Conservation (phyloP, 1,140 invertebrate species). For the Nephila pilipes region DNA sequence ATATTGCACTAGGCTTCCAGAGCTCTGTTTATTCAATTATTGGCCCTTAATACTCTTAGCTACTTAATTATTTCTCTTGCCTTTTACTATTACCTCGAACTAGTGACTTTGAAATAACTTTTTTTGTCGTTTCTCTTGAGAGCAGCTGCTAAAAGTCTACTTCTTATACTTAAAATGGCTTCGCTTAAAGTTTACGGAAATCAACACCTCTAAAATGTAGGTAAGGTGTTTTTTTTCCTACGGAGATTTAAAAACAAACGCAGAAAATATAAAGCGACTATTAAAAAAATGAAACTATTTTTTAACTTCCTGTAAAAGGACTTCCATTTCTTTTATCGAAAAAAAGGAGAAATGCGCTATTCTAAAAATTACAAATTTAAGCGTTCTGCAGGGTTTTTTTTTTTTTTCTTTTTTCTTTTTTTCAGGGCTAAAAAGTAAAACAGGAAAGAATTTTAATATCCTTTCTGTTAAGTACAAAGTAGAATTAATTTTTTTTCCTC, state of each 20-base stretch:
- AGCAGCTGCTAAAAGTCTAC: background rate
- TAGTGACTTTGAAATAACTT: background rate
- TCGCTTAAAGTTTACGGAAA: background rate
- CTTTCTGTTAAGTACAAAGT: constrained; percentile 29
- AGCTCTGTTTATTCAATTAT: background rate
- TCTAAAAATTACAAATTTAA: constrained; percentile 37
- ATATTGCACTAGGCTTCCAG: background rate
- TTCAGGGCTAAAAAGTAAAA: background rate
- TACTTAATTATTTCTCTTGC: background rate
- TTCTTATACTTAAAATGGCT: too few relatives aligned
- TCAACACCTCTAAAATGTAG: background rate
- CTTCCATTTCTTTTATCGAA: constrained; percentile 29
- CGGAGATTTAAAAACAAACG: background rate
- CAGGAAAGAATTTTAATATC: constrained; percentile 48
- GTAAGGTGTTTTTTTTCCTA: background rate
- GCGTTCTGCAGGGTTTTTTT: background rate
- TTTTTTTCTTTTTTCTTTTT: background rate
- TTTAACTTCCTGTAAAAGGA: background rate
- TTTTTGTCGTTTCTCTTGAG: background rate
- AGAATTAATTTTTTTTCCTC: constrained; percentile 6
- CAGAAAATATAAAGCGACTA: background rate
- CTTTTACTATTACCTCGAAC: too few relatives aligned
- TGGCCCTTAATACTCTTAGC: background rate
- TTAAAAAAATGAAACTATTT: background rate
- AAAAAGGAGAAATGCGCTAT: background rate